phyloP scores from a whole-genome alignment of 2,797 vertebrate genomes.

The Coccyzus lansbergi region DNA sequence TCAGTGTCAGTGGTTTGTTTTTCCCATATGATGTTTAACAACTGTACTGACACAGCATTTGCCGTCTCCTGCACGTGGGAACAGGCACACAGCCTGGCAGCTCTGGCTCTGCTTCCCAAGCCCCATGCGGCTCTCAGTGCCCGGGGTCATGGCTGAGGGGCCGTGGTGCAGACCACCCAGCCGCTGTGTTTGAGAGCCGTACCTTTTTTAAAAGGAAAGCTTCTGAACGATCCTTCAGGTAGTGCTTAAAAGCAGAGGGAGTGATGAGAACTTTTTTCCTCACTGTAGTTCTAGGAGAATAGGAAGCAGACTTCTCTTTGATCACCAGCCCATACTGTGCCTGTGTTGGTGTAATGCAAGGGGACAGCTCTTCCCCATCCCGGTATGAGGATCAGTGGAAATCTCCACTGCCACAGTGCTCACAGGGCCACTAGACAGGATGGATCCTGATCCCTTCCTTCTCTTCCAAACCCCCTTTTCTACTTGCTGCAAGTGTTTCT shows the following conservation, averaged over 20 bases:
- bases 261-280: not conserved
- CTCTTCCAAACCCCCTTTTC: not conserved
- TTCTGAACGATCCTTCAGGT: not conserved
- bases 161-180: not conserved
- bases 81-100: not conserved
- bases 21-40: not conserved
- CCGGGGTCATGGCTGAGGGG: not conserved
- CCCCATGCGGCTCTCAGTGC: rapidly evolving
- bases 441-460: not conserved
- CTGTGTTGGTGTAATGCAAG: not conserved
- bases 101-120: not conserved
- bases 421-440: no score
- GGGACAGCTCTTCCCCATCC: not conserved
- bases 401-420: not conserved
- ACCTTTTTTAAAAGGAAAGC: not conserved
- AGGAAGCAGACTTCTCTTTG: not conserved
- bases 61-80: not conserved
- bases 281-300: not conserved
- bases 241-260: not conserved
- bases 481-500: not conserved
- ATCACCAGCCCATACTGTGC: not conserved
- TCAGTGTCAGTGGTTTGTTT: not conserved
- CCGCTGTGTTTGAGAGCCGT: not conserved
- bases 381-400: not conserved
- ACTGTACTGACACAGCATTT: not conserved